These are phyloP conservation scores for Myopa testacea DNA, from an alignment of 2,888 invertebrate genomes.

Conservation along the genomic window DNA sequence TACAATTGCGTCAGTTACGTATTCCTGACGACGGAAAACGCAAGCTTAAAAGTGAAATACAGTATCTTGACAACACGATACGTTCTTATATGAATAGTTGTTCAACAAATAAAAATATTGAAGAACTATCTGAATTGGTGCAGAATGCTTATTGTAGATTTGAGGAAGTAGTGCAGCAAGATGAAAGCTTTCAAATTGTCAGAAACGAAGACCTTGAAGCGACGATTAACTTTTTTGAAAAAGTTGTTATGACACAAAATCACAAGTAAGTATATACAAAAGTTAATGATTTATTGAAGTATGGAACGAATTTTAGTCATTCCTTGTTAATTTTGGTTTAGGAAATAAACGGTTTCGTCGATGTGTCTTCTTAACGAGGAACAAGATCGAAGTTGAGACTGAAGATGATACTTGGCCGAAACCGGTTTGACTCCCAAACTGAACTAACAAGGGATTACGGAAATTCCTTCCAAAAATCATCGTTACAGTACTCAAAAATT, in stretches of 20 bases:
- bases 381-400: too few species aligned
- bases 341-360: too few species aligned
- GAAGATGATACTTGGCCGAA: too few species aligned
- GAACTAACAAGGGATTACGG: too few species aligned
- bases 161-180: constrained; percentile 61
- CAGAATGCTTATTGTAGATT: constrained; percentile 84
- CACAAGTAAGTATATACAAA: constrained; percentile 77
- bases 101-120: constrained; percentile 70
- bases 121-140: constrained; percentile 89
- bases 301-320: too few species aligned
- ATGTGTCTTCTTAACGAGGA: too few species aligned
- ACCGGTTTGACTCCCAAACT: too few species aligned
- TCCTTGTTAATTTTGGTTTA: too few species aligned
- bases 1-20: constrained; percentile 62
- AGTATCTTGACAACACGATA: constrained; percentile 63
- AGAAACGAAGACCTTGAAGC: constrained; percentile 79
- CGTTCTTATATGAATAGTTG: constrained; percentile 59
- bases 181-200: constrained; percentile 62
- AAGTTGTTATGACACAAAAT: constrained; percentile 89
- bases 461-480: too few species aligned
- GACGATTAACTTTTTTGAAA: constrained; percentile 92
- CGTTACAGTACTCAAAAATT: too few species aligned
- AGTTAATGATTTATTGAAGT: neutral
- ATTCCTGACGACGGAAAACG: constrained; percentile 66
- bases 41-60: constrained; percentile 64